phyloP scores from a whole-genome alignment of 2,888 invertebrate genomes.

The Apotomis capreana region DNA sequence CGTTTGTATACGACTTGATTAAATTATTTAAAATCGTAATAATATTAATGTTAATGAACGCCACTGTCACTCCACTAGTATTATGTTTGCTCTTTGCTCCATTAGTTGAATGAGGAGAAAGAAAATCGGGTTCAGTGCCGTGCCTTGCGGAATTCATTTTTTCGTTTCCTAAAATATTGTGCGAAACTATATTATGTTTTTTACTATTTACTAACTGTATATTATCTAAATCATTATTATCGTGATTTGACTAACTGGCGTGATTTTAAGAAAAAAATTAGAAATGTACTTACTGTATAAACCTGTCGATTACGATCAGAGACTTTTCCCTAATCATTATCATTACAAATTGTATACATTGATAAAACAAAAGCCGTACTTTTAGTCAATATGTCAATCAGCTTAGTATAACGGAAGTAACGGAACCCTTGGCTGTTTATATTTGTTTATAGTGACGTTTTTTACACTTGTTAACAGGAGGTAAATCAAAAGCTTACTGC shows the following conservation, averaged over 20 bases:
- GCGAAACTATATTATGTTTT: no score
- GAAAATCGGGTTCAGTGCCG: background rate
- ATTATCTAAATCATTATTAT: no score
- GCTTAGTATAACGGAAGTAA: background rate
- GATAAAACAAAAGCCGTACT: background rate
- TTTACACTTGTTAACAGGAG: constrained; percentile 2
- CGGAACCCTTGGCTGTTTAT: constrained; percentile 8
- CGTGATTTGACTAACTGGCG: no score
- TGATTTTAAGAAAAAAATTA: no score
- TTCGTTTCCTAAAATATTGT: background rate
- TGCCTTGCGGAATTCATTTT: background rate
- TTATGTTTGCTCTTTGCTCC: no score
- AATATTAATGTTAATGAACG: no score
- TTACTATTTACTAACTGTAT: no score
- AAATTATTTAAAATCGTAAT: background rate
- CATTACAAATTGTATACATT: no score
- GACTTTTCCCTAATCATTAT: no score
- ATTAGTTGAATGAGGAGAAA: background rate
- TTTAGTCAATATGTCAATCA: background rate
- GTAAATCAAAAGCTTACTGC: constrained; percentile 17
- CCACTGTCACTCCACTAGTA: no score
- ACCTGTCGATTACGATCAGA: background rate
- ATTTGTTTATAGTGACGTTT: constrained; percentile 1
- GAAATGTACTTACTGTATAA: no score
- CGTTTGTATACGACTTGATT: background rate